Conservation (phyloP, 2,797 vertebrate species). For the Gymnothorax reevesii region DNA sequence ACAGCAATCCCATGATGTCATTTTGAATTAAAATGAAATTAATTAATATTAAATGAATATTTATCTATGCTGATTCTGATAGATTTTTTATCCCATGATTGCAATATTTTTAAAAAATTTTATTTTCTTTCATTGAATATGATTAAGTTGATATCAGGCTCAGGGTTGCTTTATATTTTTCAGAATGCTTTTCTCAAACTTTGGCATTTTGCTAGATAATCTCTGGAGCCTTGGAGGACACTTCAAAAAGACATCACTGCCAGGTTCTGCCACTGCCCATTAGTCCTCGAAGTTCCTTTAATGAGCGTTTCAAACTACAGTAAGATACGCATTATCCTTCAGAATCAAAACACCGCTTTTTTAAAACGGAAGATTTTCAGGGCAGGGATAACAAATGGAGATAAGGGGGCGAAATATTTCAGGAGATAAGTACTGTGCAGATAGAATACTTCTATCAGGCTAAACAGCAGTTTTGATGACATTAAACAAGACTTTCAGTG, state of each 20-base stretch:
- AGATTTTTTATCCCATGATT: too few species aligned
- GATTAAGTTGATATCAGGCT: neutral
- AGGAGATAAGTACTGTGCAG: neutral
- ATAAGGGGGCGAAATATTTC: neutral
- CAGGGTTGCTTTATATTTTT: neutral
- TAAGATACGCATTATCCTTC: neutral
- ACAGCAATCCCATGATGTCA: too few species aligned
- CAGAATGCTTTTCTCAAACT: neutral
- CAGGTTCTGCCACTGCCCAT: slow-evolving; percentile 7
- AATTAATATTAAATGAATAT: too few species aligned
- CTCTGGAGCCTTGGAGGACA: neutral
- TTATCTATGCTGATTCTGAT: too few species aligned
- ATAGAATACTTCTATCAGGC: neutral
- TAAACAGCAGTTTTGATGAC: neutral
- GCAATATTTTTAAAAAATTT: too few species aligned
- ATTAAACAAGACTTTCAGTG: neutral
- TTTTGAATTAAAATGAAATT: too few species aligned
- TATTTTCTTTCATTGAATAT: neutral
- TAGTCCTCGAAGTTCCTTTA: neutral
- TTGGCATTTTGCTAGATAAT: neutral
- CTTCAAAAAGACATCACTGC: neutral
- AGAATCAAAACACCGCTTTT: neutral
- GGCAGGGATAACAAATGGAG: slow-evolving; percentile 6
- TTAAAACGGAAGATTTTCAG: neutral
- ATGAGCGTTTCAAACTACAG: neutral